phyloP scores from a whole-genome alignment of 2,113 vertebrate species.

The Eulemur macaco region DNA sequence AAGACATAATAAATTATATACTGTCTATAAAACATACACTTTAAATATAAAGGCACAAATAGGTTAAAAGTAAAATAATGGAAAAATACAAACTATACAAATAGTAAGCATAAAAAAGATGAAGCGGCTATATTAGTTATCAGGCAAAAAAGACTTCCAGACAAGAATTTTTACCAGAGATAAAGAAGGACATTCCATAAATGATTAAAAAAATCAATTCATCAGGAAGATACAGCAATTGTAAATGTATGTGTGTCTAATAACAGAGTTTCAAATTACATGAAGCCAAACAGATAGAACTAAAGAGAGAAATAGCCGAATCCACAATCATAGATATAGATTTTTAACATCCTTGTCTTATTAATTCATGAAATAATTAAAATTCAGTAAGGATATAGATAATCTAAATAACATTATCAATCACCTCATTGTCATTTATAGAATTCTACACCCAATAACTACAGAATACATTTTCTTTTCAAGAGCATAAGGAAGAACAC shows the following conservation, averaged over 20 bases:
- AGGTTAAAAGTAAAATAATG: not conserved
- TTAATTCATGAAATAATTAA: not conserved
- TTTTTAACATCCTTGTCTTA: not conserved
- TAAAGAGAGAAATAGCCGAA: not conserved
- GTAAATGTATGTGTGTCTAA: not conserved
- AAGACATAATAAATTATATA: not conserved
- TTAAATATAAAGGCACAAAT: not conserved
- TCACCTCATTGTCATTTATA: not conserved
- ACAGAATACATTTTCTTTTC: not conserved
- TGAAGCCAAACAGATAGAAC: slow-evolving; percentile 2
- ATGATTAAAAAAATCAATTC: not conserved
- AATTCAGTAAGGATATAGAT: not conserved
- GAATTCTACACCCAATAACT: not conserved
- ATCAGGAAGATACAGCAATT: not conserved
- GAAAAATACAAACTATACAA: not conserved
- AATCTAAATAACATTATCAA: not conserved
- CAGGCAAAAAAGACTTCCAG: not conserved
- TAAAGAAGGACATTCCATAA: not conserved
- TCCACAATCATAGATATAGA: not conserved
- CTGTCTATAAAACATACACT: not conserved
- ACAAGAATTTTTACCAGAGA: not conserved
- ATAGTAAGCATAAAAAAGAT: not conserved
- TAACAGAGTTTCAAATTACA: not conserved
- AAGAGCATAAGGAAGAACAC: not conserved
- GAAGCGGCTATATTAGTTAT: not conserved